Conservation (phyloP, 2,888 invertebrate species). For the Conomelus anceps region DNA sequence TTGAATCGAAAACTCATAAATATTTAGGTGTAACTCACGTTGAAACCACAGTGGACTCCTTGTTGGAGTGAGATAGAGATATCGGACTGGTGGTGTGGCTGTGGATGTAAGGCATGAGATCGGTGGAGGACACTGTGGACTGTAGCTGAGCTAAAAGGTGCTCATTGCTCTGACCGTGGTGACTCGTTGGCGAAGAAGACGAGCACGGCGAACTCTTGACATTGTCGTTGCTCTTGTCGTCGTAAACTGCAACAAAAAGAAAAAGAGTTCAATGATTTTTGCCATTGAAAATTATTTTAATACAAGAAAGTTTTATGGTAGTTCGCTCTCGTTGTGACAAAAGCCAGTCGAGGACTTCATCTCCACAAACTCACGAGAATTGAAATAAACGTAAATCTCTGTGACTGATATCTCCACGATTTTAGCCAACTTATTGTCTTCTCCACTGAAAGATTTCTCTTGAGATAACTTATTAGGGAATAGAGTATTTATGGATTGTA, state of each 20-base stretch:
- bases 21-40: conserved; percentile 2
- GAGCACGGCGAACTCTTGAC: background rate
- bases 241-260: conserved; percentile 12
- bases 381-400: too few relatives aligned
- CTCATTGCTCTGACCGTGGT: background rate
- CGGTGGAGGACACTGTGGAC: conserved; percentile 17
- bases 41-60: conserved; percentile 17
- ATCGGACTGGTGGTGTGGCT: conserved; percentile 6
- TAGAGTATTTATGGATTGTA: too few relatives aligned
- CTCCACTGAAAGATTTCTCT: too few relatives aligned
- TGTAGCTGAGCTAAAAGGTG: conserved; percentile 14
- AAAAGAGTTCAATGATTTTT: background rate
- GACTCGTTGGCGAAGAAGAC: background rate
- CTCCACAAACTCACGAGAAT: too few relatives aligned
- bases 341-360: too few relatives aligned
- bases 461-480: too few relatives aligned
- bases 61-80: background rate
- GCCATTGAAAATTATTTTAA: too few relatives aligned
- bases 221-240: conserved; percentile 3
- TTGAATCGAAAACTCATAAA: too few relatives aligned
- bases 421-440: too few relatives aligned
- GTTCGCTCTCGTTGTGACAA: too few relatives aligned
- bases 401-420: too few relatives aligned
- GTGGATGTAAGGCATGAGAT: conserved; percentile 9
- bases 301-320: too few relatives aligned